Evolutionary conservation across 2,888 invertebrate genomes (phyloP).

Genomic region (Nysson spinosus): DNA sequence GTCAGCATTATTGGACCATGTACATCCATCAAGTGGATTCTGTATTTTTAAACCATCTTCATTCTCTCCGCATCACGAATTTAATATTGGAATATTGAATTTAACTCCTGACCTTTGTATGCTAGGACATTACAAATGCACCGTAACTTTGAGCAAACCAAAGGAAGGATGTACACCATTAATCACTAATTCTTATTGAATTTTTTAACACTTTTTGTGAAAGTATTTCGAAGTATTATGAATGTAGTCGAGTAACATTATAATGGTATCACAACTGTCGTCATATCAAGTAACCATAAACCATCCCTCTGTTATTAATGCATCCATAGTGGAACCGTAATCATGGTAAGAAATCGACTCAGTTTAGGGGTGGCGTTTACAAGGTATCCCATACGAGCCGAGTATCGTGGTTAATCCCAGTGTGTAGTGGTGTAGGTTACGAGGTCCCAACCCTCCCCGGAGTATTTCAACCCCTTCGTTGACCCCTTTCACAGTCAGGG

Average conservation of each 20-base stretch:
- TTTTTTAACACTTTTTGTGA: too few species aligned
- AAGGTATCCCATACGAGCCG: conserved; percentile 42
- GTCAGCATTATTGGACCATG: conserved; percentile 22
- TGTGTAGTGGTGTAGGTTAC: conserved; percentile 42
- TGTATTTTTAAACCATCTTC: conserved; percentile 20
- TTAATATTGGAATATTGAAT: conserved; percentile 6
- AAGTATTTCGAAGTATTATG: too few species aligned
- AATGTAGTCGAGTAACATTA: too few species aligned
- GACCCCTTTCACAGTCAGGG: conserved; percentile 30
- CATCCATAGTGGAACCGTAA: too few species aligned
- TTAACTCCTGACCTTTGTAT: conserved; percentile 48
- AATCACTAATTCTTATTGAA: conserved; percentile 31
- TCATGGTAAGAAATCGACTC: conserved; percentile 39
- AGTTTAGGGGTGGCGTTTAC: conserved; percentile 41
- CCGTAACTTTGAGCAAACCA: not conserved
- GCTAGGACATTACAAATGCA: conserved; percentile 25
- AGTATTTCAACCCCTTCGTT: conserved; percentile 52
- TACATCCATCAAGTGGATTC: conserved; percentile 13
- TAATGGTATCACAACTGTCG: too few species aligned
- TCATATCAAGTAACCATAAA: too few species aligned
- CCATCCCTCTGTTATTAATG: conserved; percentile 29
- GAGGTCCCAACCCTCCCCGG: conserved; percentile 33
- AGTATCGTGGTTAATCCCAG: conserved; percentile 54
- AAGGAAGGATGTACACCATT: too few species aligned
- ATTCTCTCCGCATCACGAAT: conserved; percentile 6